Conservation (phyloP, 92 coral and sea anemone genomes). For the Parazoanthus darwini region DNA sequence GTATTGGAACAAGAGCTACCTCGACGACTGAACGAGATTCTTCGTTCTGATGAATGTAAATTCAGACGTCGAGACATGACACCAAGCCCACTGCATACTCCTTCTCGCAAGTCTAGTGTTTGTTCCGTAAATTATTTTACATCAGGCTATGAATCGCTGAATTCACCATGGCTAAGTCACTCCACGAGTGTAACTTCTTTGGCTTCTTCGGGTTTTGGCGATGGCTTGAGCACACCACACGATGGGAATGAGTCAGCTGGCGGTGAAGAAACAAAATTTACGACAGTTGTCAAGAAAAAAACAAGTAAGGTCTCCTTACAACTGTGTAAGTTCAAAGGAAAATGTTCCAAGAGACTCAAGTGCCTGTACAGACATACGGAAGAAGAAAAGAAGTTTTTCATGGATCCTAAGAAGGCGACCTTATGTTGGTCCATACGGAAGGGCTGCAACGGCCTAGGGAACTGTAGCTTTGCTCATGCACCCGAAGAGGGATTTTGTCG, state of each 20-base stretch:
- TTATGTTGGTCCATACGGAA: slow-evolving; percentile 3
- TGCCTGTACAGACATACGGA: slow-evolving; percentile 22
- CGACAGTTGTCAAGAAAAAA: neutral
- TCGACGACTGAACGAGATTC: neutral
- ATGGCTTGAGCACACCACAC: too few species aligned
- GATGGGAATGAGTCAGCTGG: neutral
- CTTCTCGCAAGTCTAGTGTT: neutral
- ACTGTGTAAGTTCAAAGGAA: slow-evolving; percentile 6
- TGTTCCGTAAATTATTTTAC: neutral
- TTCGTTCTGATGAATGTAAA: neutral
- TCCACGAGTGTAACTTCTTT: slow-evolving; percentile 22
- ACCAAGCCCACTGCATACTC: neutral
- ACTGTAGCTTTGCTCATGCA: slow-evolving; percentile 14
- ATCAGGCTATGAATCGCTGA: slow-evolving; percentile 8
- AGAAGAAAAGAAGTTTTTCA: neutral
- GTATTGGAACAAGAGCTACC: neutral
- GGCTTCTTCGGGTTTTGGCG: slow-evolving; percentile 32
- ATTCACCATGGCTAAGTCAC: neutral
- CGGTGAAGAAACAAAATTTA: neutral
- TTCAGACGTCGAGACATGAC: neutral
- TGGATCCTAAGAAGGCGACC: neutral
- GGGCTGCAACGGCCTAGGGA: neutral
- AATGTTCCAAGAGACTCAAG: neutral
- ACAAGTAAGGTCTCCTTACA: neutral
- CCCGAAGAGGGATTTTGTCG: slow-evolving; percentile 7